Conservation (phyloP, 1,140 invertebrate species). For the Piezodorus guildinii region DNA sequence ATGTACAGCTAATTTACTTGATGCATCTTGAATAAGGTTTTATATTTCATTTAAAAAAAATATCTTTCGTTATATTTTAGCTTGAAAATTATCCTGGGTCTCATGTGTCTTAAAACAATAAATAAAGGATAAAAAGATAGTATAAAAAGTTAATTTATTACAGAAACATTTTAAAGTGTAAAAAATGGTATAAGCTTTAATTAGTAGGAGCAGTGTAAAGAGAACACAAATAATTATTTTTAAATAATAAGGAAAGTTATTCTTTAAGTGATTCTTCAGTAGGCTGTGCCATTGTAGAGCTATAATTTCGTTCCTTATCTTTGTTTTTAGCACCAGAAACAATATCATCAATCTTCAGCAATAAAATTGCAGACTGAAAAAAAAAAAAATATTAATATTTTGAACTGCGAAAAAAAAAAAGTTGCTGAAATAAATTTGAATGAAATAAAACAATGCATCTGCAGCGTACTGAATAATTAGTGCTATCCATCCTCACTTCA, state of each 20-base stretch:
- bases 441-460: too few species aligned
- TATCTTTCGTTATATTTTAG: too few species aligned
- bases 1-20: too few species aligned
- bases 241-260: slow-evolving; percentile 1
- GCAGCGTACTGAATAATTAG: neutral
- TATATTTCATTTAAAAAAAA: too few species aligned
- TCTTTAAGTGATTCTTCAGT: slow-evolving; percentile 20
- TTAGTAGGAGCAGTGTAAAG: too few species aligned
- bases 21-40: too few species aligned
- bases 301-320: neutral
- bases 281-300: neutral
- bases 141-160: too few species aligned
- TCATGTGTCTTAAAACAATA: too few species aligned
- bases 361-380: slow-evolving; percentile 70
- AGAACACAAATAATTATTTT: neutral
- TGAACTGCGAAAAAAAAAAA: neutral
- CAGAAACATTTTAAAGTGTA: too few species aligned
- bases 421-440: neutral
- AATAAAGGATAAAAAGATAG: too few species aligned
- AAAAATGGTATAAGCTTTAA: too few species aligned
- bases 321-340: slow-evolving; percentile 70
- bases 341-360: slow-evolving; percentile 97
- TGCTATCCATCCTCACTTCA: neutral
- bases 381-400: neutral
- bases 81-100: too few species aligned